Evolutionary conservation across 2,797 vertebrate species (phyloP).

Genomic region (Scolopax rusticola): DNA sequence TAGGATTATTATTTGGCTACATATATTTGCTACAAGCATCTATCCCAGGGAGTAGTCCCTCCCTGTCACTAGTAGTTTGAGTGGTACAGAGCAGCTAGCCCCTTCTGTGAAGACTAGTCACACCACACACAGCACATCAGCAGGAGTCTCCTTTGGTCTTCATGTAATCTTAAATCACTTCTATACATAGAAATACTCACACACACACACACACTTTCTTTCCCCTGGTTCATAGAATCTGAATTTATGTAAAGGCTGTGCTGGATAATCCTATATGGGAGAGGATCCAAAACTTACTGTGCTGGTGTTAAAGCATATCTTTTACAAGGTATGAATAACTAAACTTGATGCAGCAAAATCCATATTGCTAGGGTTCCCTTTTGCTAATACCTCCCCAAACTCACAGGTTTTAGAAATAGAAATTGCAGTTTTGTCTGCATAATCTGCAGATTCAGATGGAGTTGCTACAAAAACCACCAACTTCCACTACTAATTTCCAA

Average conservation of each 20-base stretch:
- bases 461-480: background rate
- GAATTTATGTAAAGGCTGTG: background rate
- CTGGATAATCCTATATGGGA: background rate
- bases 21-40: background rate
- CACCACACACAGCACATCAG: background rate
- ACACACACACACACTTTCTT: rapidly evolving
- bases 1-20: background rate
- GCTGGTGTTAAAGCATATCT: background rate
- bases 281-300: background rate
- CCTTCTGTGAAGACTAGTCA: background rate
- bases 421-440: background rate
- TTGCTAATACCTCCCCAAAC: background rate
- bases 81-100: background rate
- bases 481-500: background rate
- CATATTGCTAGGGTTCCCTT: background rate
- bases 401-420: background rate
- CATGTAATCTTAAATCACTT: background rate
- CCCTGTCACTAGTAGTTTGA: background rate
- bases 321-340: background rate
- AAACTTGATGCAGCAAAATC: background rate
- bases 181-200: rapidly evolving
- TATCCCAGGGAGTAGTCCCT: background rate
- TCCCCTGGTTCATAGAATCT: background rate
- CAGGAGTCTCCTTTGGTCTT: background rate
- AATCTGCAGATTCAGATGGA: background rate